These are phyloP conservation scores for Ecdyonurus torrentis DNA, from an alignment of 2,888 invertebrate species.

Conservation along the genomic window DNA sequence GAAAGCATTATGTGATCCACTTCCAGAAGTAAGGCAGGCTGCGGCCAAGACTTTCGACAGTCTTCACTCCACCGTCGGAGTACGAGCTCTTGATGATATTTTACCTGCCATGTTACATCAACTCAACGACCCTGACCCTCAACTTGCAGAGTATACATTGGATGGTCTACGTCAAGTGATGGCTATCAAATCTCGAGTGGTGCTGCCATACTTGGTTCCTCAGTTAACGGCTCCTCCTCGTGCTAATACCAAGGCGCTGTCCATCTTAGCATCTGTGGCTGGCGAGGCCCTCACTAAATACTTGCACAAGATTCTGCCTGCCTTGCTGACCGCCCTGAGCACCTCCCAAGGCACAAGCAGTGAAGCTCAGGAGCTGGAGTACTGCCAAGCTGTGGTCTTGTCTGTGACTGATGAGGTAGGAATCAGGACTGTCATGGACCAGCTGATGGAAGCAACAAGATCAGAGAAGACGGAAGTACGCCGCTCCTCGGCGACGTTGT, in stretches of 20 bases:
- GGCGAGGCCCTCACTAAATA: slow-evolving; percentile 84
- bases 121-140: slow-evolving; percentile 61
- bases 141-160: slow-evolving; percentile 71
- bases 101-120: slow-evolving; percentile 77
- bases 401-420: slow-evolving; percentile 81
- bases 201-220: slow-evolving; percentile 90
- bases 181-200: slow-evolving; percentile 89
- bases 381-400: slow-evolving; percentile 83
- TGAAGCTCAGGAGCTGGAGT: slow-evolving; percentile 60
- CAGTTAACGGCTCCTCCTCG: slow-evolving; percentile 68
- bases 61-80: slow-evolving; percentile 84
- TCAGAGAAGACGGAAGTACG: slow-evolving; percentile 44
- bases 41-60: slow-evolving; percentile 96
- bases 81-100: slow-evolving; percentile 90
- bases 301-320: slow-evolving; percentile 80
- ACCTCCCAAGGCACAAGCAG: slow-evolving; percentile 46
- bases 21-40: slow-evolving; percentile 82
- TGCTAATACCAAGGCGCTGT: slow-evolving; percentile 83
- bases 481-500: slow-evolving; percentile 68
- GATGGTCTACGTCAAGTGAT: slow-evolving; percentile 87
- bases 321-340: slow-evolving; percentile 60
- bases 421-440: slow-evolving; percentile 72
- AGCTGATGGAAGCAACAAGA: slow-evolving; percentile 59
- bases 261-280: slow-evolving; percentile 86
- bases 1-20: slow-evolving; percentile 81